Evolutionary conservation across 1,140 invertebrate genomes (phyloP), one percentile per base, ranked within the genome.

Genomic region (Thaumatotibia leucotreta): DNA sequence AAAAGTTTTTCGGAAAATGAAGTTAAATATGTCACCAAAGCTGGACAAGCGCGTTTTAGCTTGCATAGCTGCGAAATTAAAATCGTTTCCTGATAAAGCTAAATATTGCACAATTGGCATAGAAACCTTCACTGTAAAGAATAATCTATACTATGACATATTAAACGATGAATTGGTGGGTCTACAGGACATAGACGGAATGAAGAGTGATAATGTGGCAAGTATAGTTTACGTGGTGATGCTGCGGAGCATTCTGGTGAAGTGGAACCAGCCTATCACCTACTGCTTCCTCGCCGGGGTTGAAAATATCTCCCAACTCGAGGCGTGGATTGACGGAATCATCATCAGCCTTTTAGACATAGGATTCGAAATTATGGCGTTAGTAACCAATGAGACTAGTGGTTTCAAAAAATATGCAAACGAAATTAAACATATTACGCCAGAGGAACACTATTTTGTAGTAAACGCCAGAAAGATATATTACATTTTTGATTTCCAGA

Each of bases 191-290:
- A 49, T 70, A 10, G 68, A 65, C 63, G 63, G 66, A 24, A 27
- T 50, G 70, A 70, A 68, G 29, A 65, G 63, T 64, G 66, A 50
- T 27, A 27, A 67, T 35, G 45, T 70, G 11, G 69, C 70, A 52
- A 45, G 32, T 14, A 54, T 62, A 63, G 75, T 64, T 10, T 31
- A 61, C 33, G 72, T 75, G 5, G n/a, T 75, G 33, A 77, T 75
- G 73, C 63, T 69, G 6, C 66, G 66, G 63, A 72, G 74, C 2
- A 71, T 78, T 29, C 10, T 61, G 49, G 10, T 29, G 49, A 73
- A 76, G 10, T 80, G 72, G 74, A 73, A 80, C 24, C 74, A 76
- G 68, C 72, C 78, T 29, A 23, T 76, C 23, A 62, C 69, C 22
- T 76, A 75, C 61, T 63, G 64, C 9, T 75, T 79, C 24, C 27